Base-by-base conservation (phyloP, 1,140 invertebrate species). In the Paracyclopina nana region DNA sequence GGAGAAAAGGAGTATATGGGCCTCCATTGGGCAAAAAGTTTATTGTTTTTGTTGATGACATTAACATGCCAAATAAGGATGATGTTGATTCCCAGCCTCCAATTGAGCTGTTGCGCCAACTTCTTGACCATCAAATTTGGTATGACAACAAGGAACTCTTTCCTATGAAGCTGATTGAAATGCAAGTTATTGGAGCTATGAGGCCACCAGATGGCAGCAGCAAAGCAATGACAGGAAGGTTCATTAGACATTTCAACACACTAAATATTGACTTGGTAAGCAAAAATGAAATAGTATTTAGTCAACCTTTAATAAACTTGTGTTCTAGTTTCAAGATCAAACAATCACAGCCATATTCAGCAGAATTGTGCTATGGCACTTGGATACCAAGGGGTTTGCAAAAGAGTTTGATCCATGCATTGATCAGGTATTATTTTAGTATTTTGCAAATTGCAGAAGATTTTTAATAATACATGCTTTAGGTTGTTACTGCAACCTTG, bases 391-490 rank as follows among this genome's bases (percentile, higher is more conserved):
- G 64, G 87, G 87, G 31, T 96, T 96, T 68, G 80, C 82, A 34
- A 90, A 88, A 65, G 87, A 92, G 53, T 95, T 95, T 65, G 84
- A 91, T 70, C 79, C 83, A 0, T 85, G 81, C 57, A 83, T 91
- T 42, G 78, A 87, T 55, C 78, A 94, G 66, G n/a, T n/a, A n/a
- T n/a, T n/a, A n/a, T n/a, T n/a, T n/a, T n/a, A n/a, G n/a, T n/a
- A n/a, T n/a, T n/a, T n/a, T n/a, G n/a, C n/a, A n/a, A n/a, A n/a
- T 96, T 68, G 80, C 82, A 34, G 90, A 88, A 65, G 87, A 92
- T 52, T 95, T 95, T 65, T 84, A 91, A 70, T 79, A 83, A 0
- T 85, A 81, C 57, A 83, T 91, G 43, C 78, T 87, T 55, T 78
- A 94, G 66, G 72, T 95, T 41, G 84, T 95, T 1, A 60, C 69